Base-by-base conservation (phyloP, 1,140 invertebrate species). In the Euwallacea similis region DNA sequence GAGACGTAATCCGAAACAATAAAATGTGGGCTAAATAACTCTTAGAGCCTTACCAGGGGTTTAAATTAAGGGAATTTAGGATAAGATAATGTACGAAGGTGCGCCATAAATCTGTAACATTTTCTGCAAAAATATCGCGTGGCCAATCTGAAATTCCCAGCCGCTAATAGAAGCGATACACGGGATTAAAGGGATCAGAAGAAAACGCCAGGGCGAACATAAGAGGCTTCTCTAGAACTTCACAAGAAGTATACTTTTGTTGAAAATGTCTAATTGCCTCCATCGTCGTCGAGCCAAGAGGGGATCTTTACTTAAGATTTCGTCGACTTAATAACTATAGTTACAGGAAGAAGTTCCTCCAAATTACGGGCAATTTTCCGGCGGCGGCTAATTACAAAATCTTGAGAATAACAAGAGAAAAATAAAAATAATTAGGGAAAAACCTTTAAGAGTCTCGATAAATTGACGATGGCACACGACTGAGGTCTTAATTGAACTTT, bases 251-350 rank as follows among this genome's bases (percentile, higher is more conserved):
- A 63, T 60, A 53, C 71, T 72, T 68, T 72, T 72, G 65, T 68
- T 55, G 71, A 72, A 72, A 72, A 72, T 68, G 71, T 67, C 71
- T 72, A 72, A 72, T 72, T 72, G 65, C 71, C 54, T 72, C 70
- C 63, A 67, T 43, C 69, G 61, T 66, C 56, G 58, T 72, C 70
- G 58, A 53, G 63, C 70, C 66, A 44, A 72, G 70, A 67, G 61
- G 7, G 44, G 65, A 50, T 62, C 65, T 67, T 68, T 72, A 62
- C 46, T 72, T 72, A 63, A 67, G 71, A 72, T 68, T 67, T 72
- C 71, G 59, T 16, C 58, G 71, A 67, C 65, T 72, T 72, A 72
- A 68, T 68, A 72, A 68, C 71, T 72, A 72, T 72, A 72, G 71
- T 72, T 72, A 72, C 71, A 67, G 55, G 69, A 71, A 71, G 54